Conservation (phyloP, 1,140 invertebrate genomes). For the Zophobas atratus region DNA sequence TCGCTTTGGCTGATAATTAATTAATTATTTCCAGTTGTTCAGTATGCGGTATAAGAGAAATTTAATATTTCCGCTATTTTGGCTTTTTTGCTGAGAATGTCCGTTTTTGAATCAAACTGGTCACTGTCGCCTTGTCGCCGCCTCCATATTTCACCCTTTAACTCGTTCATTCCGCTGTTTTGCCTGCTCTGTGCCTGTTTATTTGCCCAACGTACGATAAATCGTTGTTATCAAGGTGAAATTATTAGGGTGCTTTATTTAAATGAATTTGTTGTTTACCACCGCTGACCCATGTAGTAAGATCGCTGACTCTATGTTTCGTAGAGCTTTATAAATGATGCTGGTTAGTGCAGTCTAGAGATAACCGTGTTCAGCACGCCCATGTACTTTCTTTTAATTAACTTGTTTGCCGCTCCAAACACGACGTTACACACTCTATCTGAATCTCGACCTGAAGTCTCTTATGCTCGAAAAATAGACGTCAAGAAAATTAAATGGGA, state of each 20-base stretch:
- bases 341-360: neutral
- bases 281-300: neutral
- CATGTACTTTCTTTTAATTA: neutral
- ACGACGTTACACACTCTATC: neutral
- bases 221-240: neutral
- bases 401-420: neutral
- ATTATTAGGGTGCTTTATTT: slow-evolving; percentile 3
- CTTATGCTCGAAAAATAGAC: neutral
- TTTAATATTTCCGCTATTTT: too few relatives aligned
- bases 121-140: too few relatives aligned
- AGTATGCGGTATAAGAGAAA: too few relatives aligned
- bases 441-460: neutral
- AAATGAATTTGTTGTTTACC: slow-evolving; percentile 3
- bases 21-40: too few relatives aligned
- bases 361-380: neutral
- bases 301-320: neutral
- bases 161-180: too few relatives aligned
- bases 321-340: neutral
- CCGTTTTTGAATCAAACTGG: too few relatives aligned
- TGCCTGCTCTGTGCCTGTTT: too few relatives aligned
- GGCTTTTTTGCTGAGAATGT: too few relatives aligned
- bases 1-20: too few relatives aligned
- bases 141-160: too few relatives aligned
- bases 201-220: neutral
- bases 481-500: neutral